Conservation (phyloP, 2,888 invertebrate species). For the Acrobasis suavella region DNA sequence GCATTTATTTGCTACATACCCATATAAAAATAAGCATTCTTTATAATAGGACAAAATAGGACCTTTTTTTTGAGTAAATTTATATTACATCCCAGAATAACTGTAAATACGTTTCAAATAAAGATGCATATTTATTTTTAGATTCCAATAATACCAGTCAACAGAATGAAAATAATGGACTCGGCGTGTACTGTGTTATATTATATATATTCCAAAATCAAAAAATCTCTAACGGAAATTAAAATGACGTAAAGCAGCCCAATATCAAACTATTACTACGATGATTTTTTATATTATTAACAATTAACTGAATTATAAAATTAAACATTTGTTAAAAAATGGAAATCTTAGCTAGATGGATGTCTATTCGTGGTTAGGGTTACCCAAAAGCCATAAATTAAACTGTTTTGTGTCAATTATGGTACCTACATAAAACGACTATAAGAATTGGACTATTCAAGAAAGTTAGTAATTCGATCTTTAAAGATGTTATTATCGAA, state of each 20-base stretch:
- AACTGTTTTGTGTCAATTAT: too few species aligned
- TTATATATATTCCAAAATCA: constrained; percentile 38
- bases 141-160: constrained; percentile 22
- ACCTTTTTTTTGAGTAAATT: background rate
- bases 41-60: too few species aligned
- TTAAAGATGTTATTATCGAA: too few species aligned
- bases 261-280: constrained; percentile 41
- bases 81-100: background rate
- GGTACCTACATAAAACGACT: too few species aligned
- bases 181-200: constrained; percentile 24
- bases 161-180: constrained; percentile 29
- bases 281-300: background rate
- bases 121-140: constrained; percentile 15
- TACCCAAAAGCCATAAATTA: too few species aligned
- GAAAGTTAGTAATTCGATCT: too few species aligned
- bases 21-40: background rate
- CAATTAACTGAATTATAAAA: too few species aligned
- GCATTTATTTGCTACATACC: background rate
- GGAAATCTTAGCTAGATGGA: too few species aligned
- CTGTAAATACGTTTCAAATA: background rate
- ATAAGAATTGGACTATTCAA: too few species aligned
- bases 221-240: constrained; percentile 57
- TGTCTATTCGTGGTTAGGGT: too few species aligned
- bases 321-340: too few species aligned
- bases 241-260: constrained; percentile 51